phyloP scores from a whole-genome alignment of 2,113 vertebrate genomes.

The Xiphorhynchus elegans region DNA sequence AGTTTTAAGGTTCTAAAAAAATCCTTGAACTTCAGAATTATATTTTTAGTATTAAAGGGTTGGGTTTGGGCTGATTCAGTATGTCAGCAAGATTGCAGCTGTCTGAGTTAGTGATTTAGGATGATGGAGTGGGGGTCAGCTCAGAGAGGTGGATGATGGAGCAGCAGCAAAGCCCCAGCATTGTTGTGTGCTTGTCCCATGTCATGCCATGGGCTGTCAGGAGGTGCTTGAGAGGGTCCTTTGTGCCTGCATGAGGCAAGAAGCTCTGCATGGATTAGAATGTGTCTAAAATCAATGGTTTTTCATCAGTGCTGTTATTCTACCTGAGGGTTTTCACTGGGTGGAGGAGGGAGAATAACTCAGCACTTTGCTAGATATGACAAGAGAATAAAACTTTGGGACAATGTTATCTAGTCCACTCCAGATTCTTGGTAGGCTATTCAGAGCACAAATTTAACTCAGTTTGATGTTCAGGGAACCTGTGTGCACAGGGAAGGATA shows the following conservation, averaged over 20 bases:
- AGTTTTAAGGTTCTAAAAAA: neutral
- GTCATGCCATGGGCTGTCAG: rapidly evolving
- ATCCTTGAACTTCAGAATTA: neutral
- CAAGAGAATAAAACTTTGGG: neutral
- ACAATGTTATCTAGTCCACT: neutral
- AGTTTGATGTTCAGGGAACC: neutral
- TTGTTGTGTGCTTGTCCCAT: neutral
- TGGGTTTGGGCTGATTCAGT: neutral
- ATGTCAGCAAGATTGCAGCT: neutral
- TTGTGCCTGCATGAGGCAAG: neutral
- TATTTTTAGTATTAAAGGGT: neutral
- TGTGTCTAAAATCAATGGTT: neutral
- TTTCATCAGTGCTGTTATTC: neutral
- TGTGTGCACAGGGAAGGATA: neutral
- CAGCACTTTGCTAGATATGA: rapidly evolving
- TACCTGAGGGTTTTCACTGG: neutral
- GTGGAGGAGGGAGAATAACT: neutral
- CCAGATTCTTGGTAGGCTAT: neutral
- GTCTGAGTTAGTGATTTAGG: neutral
- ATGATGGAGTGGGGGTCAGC: neutral
- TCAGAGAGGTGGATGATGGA: rapidly evolving
- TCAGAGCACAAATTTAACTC: neutral
- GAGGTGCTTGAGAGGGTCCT: neutral
- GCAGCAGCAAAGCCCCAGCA: neutral
- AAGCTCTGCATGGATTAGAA: neutral